Percentiles rank a stretch among this genome's conserved stretches.
Evolutionary conservation across 2,797 vertebrate species (phyloP).

Genomic region (Bradypodion ventrale): DNA sequence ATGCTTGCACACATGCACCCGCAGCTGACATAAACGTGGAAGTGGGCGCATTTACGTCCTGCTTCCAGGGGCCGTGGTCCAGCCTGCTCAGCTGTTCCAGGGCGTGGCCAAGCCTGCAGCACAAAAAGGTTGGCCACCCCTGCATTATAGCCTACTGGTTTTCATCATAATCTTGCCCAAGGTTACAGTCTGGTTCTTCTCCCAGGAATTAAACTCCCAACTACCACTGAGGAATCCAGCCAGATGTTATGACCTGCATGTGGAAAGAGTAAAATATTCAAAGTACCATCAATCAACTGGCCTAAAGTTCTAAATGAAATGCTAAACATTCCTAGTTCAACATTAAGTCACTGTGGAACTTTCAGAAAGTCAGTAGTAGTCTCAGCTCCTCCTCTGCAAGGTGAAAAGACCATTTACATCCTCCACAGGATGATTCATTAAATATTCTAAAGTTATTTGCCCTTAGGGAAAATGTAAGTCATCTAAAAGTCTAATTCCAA

Average conservation of each 20-base stretch:
- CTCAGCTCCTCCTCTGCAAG: not conserved
- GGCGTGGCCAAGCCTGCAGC: too few relatives aligned
- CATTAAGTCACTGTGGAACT: not conserved
- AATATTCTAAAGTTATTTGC: not conserved
- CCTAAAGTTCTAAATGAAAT: not conserved
- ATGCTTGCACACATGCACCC: too few relatives aligned
- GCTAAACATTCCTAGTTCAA: not conserved
- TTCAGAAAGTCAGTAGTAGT: not conserved
- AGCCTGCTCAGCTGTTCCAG: too few relatives aligned
- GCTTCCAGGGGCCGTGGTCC: too few relatives aligned
- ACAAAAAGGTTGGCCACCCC: too few relatives aligned
- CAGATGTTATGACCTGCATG: not conserved
- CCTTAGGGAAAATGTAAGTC: not conserved
- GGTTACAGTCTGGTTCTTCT: too few relatives aligned
- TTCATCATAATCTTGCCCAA: too few relatives aligned
- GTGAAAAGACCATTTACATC: not conserved
- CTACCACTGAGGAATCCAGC: too few relatives aligned
- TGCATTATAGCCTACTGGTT: too few relatives aligned
- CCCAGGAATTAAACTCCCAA: too few relatives aligned
- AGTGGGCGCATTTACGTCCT: too few relatives aligned
- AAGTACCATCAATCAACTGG: not conserved
- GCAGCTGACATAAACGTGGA: too few relatives aligned
- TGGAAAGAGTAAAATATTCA: not conserved
- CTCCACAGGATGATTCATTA: conserved; percentile 1
- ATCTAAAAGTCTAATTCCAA: not conserved